Evolutionary conservation across 2,888 invertebrate genomes (phyloP), one percentile per base, ranked within the genome.

Genomic region (Peribatodes rhomboidaria): DNA sequence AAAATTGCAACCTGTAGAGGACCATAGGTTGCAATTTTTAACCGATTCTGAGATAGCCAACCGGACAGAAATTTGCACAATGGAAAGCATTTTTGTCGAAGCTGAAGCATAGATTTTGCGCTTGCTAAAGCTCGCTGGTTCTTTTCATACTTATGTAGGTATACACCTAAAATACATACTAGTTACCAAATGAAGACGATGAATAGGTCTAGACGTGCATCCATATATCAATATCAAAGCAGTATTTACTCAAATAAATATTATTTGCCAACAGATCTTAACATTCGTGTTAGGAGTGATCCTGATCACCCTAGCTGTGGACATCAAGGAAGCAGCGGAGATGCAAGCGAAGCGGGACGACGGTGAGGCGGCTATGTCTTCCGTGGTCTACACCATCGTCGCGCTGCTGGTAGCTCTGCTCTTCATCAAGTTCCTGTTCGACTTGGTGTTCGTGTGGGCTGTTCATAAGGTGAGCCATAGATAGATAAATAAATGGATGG

Each of bases 311-410:
- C 85, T 90, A 57, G 91, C 92, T 1, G 86, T 87, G 65, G 89
- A 89, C 73, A 81, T 90, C 54, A 84, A 84, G 57, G 81, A 80
- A 0, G 74, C 79, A 0, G 74, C 79, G 2, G 85, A 83, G 13
- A 75, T 80, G 3, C 77, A 83, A 46, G 79, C 79, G 58, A 85
- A 81, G 61, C 75, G 86, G 0, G 89, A 87, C 0, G 88, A 87
- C 16, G 70, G 73, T 0, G 92, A 92, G 50, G 78, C 79, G 0
- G 81, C 79, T 14, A 81, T 89, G 80, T 79, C 86, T 0, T 86
- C 88, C 0, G 90, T 92, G 18, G 87, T 92, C 2, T 91, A 88
- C 76, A 87, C 89, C 52, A 90, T 92, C 62, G 84, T 90, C 1
- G 79, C 91, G 0, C 76, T 92, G 9, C 76, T 91, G 1, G 87